Evolutionary conservation across 2,888 invertebrate species (phyloP).

Genomic region (Drosophila tanythrix): DNA sequence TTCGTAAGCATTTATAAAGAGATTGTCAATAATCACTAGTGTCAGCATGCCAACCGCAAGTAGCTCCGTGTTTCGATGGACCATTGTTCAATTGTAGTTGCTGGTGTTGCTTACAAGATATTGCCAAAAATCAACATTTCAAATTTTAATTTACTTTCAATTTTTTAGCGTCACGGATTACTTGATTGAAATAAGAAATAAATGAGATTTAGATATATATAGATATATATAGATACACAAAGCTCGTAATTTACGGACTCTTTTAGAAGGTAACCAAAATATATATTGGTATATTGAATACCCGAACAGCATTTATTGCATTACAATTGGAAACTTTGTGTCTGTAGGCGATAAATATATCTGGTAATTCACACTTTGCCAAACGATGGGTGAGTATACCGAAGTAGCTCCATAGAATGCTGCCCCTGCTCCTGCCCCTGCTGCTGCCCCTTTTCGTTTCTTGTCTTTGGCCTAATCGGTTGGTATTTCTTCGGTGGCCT

Average conservation of each 20-base stretch:
- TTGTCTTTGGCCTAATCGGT: constrained; percentile 9
- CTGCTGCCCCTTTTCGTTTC: not conserved
- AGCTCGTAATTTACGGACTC: not conserved
- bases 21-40: constrained; percentile 33
- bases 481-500: constrained; percentile 8
- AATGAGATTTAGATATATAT: not conserved
- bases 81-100: constrained; percentile 13
- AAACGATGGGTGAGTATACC: not conserved
- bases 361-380: constrained; percentile 5
- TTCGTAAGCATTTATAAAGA: constrained; percentile 13
- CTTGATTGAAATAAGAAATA: not conserved
- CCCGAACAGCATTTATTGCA: not conserved
- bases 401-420: not conserved
- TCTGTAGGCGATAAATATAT: constrained; percentile 1
- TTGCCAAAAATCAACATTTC: not conserved
- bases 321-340: not conserved
- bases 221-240: not conserved
- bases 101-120: not conserved
- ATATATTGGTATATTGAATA: not conserved
- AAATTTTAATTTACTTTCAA: not conserved
- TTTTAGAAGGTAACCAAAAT: not conserved
- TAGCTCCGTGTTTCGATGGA: not conserved
- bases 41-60: constrained; percentile 24
- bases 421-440: not conserved
- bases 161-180: not conserved